Conservation (phyloP, 2,113 vertebrate genomes). For the Nestor notabilis region DNA sequence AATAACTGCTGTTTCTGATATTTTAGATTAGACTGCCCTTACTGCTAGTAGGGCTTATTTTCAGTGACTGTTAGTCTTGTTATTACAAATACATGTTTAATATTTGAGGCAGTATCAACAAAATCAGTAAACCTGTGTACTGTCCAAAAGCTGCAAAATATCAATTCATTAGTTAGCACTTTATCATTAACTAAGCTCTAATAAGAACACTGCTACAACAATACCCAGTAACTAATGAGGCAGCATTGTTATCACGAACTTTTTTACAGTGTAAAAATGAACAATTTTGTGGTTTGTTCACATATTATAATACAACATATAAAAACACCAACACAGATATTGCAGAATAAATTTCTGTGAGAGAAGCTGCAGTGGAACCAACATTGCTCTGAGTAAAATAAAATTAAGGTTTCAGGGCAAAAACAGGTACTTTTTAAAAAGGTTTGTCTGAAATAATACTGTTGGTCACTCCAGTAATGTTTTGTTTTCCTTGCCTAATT, state of each 20-base stretch:
- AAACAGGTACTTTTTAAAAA: neutral
- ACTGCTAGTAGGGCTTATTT: slow-evolving; percentile 4
- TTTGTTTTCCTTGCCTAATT: neutral
- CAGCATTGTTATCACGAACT: neutral
- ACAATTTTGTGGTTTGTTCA: neutral
- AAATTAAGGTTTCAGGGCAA: neutral
- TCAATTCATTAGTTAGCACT: neutral
- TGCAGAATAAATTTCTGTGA: neutral
- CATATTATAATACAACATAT: neutral
- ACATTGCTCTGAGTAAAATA: neutral
- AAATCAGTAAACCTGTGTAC: neutral
- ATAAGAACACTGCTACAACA: neutral
- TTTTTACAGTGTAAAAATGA: neutral
- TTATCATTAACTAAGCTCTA: neutral
- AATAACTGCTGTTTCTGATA: slow-evolving; percentile 36
- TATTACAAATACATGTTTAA: slow-evolving; percentile 25
- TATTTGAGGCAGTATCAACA: neutral
- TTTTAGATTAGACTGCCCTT: slow-evolving; percentile 33
- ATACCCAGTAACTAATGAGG: neutral
- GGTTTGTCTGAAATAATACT: neutral
- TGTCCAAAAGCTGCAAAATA: neutral
- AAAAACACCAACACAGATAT: neutral
- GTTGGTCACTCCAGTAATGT: neutral
- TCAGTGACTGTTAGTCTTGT: neutral
- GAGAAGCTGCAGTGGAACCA: neutral